These are phyloP conservation scores for Lypha dubia DNA, from an alignment of 2,888 invertebrate genomes.

Conservation along the genomic window DNA sequence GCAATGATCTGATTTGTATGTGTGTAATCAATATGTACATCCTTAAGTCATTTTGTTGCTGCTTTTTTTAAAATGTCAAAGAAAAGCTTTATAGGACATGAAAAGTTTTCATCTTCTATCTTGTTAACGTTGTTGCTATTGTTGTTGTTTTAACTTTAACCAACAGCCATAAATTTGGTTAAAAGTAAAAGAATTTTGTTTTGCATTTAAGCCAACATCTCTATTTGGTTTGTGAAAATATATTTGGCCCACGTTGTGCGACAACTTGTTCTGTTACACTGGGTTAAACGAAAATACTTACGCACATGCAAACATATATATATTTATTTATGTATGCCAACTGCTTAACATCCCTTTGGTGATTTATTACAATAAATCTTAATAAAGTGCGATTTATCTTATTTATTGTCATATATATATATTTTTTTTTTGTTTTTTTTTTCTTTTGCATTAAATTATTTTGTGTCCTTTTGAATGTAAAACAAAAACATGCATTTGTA, in stretches of 20 bases:
- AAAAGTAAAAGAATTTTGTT: conserved; percentile 18
- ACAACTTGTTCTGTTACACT: neutral
- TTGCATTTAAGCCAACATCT: conserved; percentile 27
- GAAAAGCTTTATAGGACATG: conserved; percentile 28
- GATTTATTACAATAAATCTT: conserved; percentile 71
- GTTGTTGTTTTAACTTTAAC: conserved; percentile 47
- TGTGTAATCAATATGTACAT: neutral
- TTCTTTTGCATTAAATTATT: conserved; percentile 4
- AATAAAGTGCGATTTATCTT: conserved; percentile 71
- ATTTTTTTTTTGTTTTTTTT: conserved; percentile 49
- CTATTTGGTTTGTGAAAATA: conserved; percentile 12
- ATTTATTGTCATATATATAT: conserved; percentile 69
- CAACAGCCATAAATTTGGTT: conserved; percentile 66
- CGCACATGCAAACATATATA: neutral
- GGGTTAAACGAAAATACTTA: neutral
- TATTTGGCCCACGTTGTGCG: conserved; percentile 16
- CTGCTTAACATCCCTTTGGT: conserved; percentile 67
- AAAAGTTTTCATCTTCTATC: conserved; percentile 32
- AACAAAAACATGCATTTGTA: neutral
- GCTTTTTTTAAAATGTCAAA: conserved; percentile 22
- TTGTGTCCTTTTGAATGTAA: neutral
- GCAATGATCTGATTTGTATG: neutral
- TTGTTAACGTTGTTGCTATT: neutral
- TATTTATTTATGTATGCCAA: conserved; percentile 33
- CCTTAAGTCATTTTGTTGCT: neutral